phyloP scores from a whole-genome alignment of 2,113 vertebrate species.

The Silurus meridionalis region DNA sequence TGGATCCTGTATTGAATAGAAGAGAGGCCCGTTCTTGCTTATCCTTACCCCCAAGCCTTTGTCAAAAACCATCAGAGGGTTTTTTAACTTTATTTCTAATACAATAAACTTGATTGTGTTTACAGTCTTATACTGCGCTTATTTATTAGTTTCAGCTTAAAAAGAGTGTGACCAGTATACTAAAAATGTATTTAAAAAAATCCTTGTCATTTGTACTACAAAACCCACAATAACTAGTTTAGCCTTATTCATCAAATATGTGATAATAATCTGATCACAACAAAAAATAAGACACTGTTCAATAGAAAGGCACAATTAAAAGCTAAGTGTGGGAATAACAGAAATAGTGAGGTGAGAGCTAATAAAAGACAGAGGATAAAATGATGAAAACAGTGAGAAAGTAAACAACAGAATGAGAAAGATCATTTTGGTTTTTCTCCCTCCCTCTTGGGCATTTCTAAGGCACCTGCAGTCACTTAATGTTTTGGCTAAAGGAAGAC shows the following conservation, averaged over 20 bases:
- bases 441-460: constrained; percentile 77
- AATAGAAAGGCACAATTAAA: background rate
- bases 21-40: constrained; percentile 64
- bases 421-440: constrained; percentile 63
- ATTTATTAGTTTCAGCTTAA: too few species aligned
- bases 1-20: background rate
- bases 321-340: background rate
- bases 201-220: background rate
- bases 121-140: background rate
- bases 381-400: background rate
- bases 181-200: too few species aligned
- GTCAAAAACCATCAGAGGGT: constrained; percentile 30
- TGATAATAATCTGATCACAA: background rate
- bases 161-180: too few species aligned
- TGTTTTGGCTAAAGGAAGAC: constrained; percentile 68
- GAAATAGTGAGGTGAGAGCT: constrained; percentile 38
- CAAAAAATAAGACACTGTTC: background rate
- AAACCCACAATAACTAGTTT: background rate
- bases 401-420: constrained; percentile 46
- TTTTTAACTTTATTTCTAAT: too few species aligned
- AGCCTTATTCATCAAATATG: background rate
- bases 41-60: constrained; percentile 40
- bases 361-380: constrained; percentile 20
- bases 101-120: background rate
- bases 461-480: constrained; percentile 87